These are phyloP conservation scores for Biston stratarius DNA, from an alignment of 2,888 invertebrate species.

Conservation along the genomic window DNA sequence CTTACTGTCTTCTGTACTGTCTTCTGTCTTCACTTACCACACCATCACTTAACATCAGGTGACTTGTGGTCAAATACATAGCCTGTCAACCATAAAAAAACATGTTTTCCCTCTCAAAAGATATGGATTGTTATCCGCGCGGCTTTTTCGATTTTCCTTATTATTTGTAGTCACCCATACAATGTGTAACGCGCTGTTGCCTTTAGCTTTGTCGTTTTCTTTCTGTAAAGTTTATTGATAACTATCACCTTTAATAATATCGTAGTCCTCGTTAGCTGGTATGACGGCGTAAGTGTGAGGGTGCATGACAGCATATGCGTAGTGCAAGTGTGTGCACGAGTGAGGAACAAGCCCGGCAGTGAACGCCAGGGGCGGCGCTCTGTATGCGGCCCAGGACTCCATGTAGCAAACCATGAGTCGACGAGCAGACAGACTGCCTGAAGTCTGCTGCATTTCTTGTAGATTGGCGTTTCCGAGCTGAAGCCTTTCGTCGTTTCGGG, in stretches of 20 bases:
- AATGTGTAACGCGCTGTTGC: neutral
- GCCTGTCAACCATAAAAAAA: too few relatives aligned
- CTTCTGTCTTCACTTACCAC: too few relatives aligned
- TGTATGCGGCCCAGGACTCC: constrained; percentile 89
- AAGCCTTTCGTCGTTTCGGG: constrained; percentile 71
- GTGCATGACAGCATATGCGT: constrained; percentile 90
- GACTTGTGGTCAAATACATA: too few relatives aligned
- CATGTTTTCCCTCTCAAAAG: too few relatives aligned
- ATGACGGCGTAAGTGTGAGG: constrained; percentile 88
- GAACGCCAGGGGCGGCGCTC: constrained; percentile 89
- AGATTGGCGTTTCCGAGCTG: constrained; percentile 79
- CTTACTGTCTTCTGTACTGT: too few relatives aligned
- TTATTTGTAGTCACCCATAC: too few relatives aligned
- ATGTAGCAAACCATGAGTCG: constrained; percentile 89
- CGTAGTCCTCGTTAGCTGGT: constrained; percentile 89
- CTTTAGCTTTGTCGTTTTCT: neutral
- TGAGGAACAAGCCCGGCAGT: constrained; percentile 88
- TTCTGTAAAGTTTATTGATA: constrained; percentile 7
- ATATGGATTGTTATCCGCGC: too few relatives aligned
- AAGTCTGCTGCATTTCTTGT: constrained; percentile 79
- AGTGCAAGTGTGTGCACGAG: constrained; percentile 91
- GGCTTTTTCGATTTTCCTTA: too few relatives aligned
- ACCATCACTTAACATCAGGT: too few relatives aligned
- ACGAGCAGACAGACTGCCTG: constrained; percentile 56
- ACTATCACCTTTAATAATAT: constrained; percentile 88